Conservation (phyloP, 2,888 invertebrate genomes). For the Tridacna gigas region DNA sequence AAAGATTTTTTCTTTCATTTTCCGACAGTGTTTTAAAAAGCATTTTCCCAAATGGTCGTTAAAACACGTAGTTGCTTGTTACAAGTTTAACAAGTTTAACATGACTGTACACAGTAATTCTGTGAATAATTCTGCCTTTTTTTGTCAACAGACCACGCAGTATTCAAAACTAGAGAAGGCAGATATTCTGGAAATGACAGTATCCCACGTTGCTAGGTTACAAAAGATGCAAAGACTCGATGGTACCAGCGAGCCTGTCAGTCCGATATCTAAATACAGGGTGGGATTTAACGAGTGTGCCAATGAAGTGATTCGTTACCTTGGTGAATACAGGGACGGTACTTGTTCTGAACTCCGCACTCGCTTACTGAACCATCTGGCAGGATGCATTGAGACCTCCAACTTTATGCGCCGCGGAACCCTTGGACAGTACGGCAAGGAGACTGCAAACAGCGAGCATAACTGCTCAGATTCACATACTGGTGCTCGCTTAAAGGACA, state of each 20-base stretch:
- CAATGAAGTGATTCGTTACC: conserved; percentile 78
- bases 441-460: neutral
- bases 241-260: conserved; percentile 48
- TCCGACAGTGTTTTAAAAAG: too few relatives aligned
- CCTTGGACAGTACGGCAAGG: neutral
- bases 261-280: conserved; percentile 69
- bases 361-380: conserved; percentile 75
- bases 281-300: conserved; percentile 81
- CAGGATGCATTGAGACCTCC: conserved; percentile 65
- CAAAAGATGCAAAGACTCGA: conserved; percentile 71
- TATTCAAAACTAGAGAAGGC: conserved; percentile 83
- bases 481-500: conserved; percentile 1
- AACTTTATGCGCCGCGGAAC: conserved; percentile 24
- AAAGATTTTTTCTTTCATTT: too few relatives aligned
- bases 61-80: too few relatives aligned
- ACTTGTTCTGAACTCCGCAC: conserved; percentile 71
- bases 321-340: conserved; percentile 68
- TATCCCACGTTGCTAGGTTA: conserved; percentile 74
- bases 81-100: too few relatives aligned
- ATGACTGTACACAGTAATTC: too few relatives aligned
- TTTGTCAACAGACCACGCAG: conserved; percentile 75
- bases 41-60: too few relatives aligned
- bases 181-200: conserved; percentile 83
- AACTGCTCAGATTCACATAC: neutral
- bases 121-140: neutral